Evolutionary conservation across 2,113 vertebrate species (phyloP).

Genomic region (Tylochromis polylepis): DNA sequence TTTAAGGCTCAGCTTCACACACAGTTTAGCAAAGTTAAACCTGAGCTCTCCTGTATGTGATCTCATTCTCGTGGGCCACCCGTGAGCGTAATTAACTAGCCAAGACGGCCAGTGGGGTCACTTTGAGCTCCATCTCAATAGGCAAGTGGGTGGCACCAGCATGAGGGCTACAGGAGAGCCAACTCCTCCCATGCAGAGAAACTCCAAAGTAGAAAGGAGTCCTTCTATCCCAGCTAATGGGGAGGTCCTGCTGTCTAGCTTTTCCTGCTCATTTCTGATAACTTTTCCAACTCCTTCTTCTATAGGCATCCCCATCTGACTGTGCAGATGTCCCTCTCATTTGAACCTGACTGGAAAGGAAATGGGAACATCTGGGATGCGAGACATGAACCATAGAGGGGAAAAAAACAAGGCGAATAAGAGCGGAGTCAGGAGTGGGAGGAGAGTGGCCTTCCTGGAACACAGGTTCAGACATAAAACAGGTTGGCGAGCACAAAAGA

Average conservation of each 20-base stretch:
- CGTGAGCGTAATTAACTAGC: neutral
- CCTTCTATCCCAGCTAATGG: neutral
- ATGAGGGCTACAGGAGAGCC: neutral
- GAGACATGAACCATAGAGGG: conserved; percentile 37
- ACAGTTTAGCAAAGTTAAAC: conserved; percentile 28
- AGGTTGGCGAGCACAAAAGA: conserved; percentile 26
- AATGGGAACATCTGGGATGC: conserved; percentile 65
- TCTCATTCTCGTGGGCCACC: conserved; percentile 29
- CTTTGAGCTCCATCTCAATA: neutral
- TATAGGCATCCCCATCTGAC: conserved; percentile 48
- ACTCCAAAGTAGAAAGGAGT: neutral
- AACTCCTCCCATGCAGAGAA: neutral
- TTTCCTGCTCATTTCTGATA: conserved; percentile 48
- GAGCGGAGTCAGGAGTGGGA: conserved; percentile 20
- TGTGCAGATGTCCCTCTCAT: conserved; percentile 64
- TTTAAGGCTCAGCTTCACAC: conserved; percentile 29
- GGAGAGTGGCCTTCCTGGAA: conserved; percentile 50
- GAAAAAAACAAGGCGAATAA: conserved; percentile 20
- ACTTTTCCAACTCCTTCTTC: conserved; percentile 53
- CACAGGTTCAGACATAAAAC: conserved; percentile 36
- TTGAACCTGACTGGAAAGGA: conserved; percentile 58
- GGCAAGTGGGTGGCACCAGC: neutral
- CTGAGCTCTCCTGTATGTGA: conserved; percentile 4
- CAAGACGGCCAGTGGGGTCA: neutral
- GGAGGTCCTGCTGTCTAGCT: conserved; percentile 41